These are phyloP conservation scores for Anorthoa munda DNA, from an alignment of 2,888 invertebrate species.

Conservation along the genomic window DNA sequence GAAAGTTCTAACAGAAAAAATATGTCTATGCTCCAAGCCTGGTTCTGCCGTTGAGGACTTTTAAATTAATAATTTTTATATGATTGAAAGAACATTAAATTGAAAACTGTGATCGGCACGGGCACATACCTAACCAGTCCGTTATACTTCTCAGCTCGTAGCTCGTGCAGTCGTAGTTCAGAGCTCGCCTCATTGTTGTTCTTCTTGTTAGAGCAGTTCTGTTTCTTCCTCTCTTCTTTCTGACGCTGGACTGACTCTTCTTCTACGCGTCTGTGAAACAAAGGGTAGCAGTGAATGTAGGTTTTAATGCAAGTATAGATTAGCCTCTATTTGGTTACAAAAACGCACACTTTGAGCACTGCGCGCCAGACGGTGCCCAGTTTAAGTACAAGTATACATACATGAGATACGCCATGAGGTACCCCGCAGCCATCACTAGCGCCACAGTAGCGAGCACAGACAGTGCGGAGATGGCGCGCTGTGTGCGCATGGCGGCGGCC, in stretches of 20 bases:
- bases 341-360: slow-evolving; percentile 37
- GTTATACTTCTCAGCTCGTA: slow-evolving; percentile 98
- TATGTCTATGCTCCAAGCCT: no score
- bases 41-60: no score
- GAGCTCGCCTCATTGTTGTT: slow-evolving; percentile 89
- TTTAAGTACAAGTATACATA: background rate
- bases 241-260: slow-evolving; percentile 86
- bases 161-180: slow-evolving; percentile 96
- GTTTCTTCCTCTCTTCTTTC: slow-evolving; percentile 91
- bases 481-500: slow-evolving; percentile 89
- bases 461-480: slow-evolving; percentile 43
- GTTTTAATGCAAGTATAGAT: background rate
- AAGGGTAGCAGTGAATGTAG: background rate
- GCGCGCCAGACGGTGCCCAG: slow-evolving; percentile 92
- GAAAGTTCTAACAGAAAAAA: no score
- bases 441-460: slow-evolving; percentile 94
- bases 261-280: slow-evolving; percentile 82
- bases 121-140: slow-evolving; percentile 94
- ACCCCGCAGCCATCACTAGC: slow-evolving; percentile 94
- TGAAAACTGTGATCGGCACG: no score
- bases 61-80: no score
- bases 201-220: slow-evolving; percentile 87
- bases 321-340: background rate
- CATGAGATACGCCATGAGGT: slow-evolving; percentile 94
- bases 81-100: no score